Evolutionary conservation across 2,797 vertebrate genomes (phyloP).

Genomic region (Chaunax sp.): DNA sequence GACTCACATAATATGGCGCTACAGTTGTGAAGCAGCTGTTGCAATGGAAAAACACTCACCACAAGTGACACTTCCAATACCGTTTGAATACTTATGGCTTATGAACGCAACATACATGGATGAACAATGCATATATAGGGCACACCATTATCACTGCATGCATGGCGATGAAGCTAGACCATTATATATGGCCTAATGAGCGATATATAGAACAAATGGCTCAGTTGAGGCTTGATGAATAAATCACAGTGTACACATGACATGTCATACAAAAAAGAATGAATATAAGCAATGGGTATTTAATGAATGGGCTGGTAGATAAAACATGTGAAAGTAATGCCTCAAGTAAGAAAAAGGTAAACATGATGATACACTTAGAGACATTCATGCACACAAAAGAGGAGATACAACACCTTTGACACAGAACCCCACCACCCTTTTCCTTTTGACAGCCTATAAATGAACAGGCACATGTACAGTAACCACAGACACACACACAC

Average conservation of each 20-base stretch:
- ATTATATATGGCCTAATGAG: slow-evolving; percentile 8
- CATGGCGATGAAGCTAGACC: slow-evolving; percentile 1
- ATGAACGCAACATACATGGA: slow-evolving; percentile 33
- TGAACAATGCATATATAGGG: slow-evolving; percentile 49
- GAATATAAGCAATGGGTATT: slow-evolving; percentile 35
- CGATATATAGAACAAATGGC: slow-evolving; percentile 22
- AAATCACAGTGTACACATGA: slow-evolving; percentile 23
- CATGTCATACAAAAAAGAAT: slow-evolving; percentile 4
- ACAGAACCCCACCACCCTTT: neutral
- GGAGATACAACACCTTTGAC: neutral
- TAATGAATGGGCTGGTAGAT: slow-evolving; percentile 25
- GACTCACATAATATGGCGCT: slow-evolving; percentile 10
- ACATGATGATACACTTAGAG: slow-evolving; percentile 18
- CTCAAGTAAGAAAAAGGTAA: slow-evolving; percentile 35
- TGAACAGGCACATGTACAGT: slow-evolving; percentile 2
- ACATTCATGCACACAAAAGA: slow-evolving; percentile 17
- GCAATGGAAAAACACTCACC: slow-evolving; percentile 31
- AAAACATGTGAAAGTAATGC: slow-evolving; percentile 21
- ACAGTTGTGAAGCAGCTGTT: slow-evolving; percentile 18
- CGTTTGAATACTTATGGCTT: slow-evolving; percentile 8
- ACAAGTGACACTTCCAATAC: slow-evolving; percentile 20
- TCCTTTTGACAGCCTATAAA: slow-evolving; percentile 4
- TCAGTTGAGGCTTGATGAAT: slow-evolving; percentile 28
- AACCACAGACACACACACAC: slow-evolving; percentile 6
- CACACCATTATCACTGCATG: slow-evolving; percentile 20